Percentiles rank a stretch among this genome's conserved stretches.
Conservation (phyloP, 2,888 invertebrate species). For the Emmelina monodactyla region DNA sequence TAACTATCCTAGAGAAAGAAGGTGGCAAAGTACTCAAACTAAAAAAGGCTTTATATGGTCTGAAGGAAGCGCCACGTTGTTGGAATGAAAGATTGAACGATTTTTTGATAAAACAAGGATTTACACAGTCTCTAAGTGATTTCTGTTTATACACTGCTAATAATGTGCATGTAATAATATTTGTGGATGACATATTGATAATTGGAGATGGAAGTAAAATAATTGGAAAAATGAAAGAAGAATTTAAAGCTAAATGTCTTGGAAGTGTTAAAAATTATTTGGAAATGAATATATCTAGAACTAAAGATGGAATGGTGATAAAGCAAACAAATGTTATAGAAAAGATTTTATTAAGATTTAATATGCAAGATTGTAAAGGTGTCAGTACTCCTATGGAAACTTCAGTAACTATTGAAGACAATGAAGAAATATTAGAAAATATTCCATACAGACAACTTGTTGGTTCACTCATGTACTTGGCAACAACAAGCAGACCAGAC, state of each 20-base stretch:
- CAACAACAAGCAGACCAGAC: constrained; percentile 1
- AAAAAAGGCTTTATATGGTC: no score
- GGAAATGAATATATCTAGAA: constrained; percentile 10
- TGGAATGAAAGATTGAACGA: no score
- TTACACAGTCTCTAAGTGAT: no score
- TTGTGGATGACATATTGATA: constrained; percentile 10
- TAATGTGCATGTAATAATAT: no score
- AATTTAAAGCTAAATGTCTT: constrained; percentile 10
- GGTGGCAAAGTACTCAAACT: no score
- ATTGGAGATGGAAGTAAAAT: constrained; percentile 5
- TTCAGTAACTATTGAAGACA: constrained; percentile 1
- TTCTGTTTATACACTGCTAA: no score
- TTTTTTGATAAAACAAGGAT: no score
- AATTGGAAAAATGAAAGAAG: constrained; percentile 7
- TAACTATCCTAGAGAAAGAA: no score
- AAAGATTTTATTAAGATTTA: constrained; percentile 7
- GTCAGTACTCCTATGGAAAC: constrained; percentile 7
- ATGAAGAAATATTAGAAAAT: constrained; percentile 1
- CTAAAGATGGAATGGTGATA: constrained; percentile 1
- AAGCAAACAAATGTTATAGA: constrained; percentile 5
- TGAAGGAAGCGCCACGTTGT: no score
- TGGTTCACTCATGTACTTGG: constrained; percentile 1
- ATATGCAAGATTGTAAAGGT: constrained; percentile 9
- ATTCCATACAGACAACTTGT: constrained; percentile 8
- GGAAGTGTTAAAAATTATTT: constrained; percentile 10